phyloP scores from a whole-genome alignment of 2,113 vertebrate genomes.

The Synchiropus splendidus region DNA sequence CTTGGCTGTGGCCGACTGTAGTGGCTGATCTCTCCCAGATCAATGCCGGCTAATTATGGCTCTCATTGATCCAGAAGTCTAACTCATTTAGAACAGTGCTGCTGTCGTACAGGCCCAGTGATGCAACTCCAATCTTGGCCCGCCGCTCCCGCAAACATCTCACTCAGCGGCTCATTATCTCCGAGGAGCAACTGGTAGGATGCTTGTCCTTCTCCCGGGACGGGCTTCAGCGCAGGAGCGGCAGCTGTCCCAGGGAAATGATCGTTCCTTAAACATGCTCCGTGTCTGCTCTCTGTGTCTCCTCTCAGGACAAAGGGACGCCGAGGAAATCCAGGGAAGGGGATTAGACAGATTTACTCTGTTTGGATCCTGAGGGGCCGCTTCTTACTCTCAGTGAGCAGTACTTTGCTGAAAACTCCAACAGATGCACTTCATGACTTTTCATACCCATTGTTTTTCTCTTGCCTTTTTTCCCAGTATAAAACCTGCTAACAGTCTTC shows the following conservation, averaged over 20 bases:
- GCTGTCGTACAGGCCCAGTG: constrained; percentile 35
- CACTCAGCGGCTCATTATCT: constrained; percentile 57
- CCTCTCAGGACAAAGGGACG: too few species aligned
- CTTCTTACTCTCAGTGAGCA: neutral
- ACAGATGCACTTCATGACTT: too few species aligned
- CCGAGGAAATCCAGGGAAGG: neutral
- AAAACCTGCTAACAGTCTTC: too few species aligned
- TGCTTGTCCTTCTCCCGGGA: constrained; percentile 33
- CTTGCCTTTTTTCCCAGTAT: too few species aligned
- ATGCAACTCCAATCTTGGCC: constrained; percentile 50
- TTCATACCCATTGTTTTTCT: neutral
- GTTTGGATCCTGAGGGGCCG: neutral
- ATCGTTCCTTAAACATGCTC: constrained; percentile 22
- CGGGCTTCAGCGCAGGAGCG: constrained; percentile 13
- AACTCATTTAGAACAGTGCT: constrained; percentile 60
- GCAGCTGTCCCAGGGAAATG: constrained; percentile 20
- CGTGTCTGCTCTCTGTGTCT: constrained; percentile 3
- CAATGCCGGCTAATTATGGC: constrained; percentile 72
- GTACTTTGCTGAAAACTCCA: neutral
- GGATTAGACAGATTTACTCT: neutral
- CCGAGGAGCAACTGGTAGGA: constrained; percentile 46
- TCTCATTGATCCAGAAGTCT: constrained; percentile 62
- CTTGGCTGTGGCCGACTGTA: constrained; percentile 59
- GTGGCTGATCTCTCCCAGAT: constrained; percentile 62
- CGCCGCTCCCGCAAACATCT: constrained; percentile 54